Evolutionary conservation across 1,140 invertebrate species (phyloP), one percentile per base, ranked within the genome.

Genomic region (Drosophila repleta): DNA sequence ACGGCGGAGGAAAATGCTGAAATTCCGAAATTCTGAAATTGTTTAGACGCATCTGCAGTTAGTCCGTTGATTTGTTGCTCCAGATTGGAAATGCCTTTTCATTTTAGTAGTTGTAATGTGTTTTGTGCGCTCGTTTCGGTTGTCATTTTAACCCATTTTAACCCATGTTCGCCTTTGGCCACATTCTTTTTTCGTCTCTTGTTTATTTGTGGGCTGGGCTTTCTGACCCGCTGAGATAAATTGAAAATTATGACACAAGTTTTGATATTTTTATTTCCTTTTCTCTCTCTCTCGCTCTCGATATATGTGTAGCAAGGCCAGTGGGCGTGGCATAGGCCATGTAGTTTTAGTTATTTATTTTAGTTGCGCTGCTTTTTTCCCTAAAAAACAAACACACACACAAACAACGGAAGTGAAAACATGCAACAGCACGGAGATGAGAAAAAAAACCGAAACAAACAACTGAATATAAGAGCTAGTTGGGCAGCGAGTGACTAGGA

Each of bases 131-230:
- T 60, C 80, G 56, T 58, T 83, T 68, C 57, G 70, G 51, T 75
- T 87, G 82, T 87, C 82, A 79, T 83, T 85, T 88, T 85, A 87
- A 82, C 82, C 82, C 70, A 87, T 72, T 85, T 85, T 55, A 77
- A 82, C 74, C 74, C 67, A 76, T 80, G 74, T 51, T 66, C 43
- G 80, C 67, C 76, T 26, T 53, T 63, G 76, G 67, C 71, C 60
- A 72, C 41, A 72, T 65, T 74, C n/a, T 53, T 71, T 17, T 17
- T 17, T 43, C 15, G 29, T 15, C 15, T 17, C 5, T 43, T 78
- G 73, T 84, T 84, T 74, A 74, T 85, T 67, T 83, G 75, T 52
- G 79, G 79, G 79, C 72, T 66, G 63, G 62, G 64, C 45, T 53
- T 64, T 43, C 13, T 6, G 52, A 10, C 24, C n/a, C 51, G 32